Conservation (phyloP, 2,888 invertebrate species). For the Sphecodes monilicornis region DNA sequence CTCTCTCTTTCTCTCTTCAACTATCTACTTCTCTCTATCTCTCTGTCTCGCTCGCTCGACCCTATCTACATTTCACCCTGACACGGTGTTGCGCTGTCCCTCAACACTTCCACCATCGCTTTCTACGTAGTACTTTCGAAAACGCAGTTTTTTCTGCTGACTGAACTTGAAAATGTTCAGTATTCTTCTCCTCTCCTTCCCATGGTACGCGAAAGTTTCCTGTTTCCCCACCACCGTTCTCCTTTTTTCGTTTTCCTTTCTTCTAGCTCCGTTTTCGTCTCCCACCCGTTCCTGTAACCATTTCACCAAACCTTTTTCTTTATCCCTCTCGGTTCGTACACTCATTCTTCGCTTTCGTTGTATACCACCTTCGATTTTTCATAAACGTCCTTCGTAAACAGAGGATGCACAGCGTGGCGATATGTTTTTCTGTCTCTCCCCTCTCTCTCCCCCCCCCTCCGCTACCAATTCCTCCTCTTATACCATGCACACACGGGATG, state of each 20-base stretch:
- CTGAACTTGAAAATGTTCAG: conserved; percentile 31
- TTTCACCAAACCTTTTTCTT: conserved; percentile 56
- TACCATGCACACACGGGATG: conserved; percentile 24
- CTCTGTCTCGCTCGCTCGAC: conserved; percentile 53
- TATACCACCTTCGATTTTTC: conserved; percentile 52
- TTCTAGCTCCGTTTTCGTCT: conserved; percentile 17
- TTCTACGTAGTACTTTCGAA: conserved; percentile 32
- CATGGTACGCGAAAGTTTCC: neutral
- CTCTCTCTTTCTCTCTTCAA: conserved; percentile 30
- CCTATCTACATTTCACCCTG: conserved; percentile 48
- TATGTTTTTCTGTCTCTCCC: neutral
- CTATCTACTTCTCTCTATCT: neutral
- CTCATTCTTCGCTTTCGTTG: conserved; percentile 54
- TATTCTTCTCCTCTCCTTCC: neutral
- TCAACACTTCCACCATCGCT: conserved; percentile 47
- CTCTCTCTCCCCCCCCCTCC: neutral
- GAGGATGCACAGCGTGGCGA: conserved; percentile 61
- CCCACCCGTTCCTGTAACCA: conserved; percentile 32
- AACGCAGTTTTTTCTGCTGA: conserved; percentile 33
- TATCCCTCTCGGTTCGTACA: conserved; percentile 46
- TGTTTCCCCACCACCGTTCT: neutral
- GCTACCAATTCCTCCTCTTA: neutral
- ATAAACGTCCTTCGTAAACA: conserved; percentile 55
- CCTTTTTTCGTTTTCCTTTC: conserved; percentile 15
- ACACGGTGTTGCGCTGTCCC: conserved; percentile 50